Conservation (phyloP, 2,888 invertebrate species). For the Leptothorax acervorum region DNA sequence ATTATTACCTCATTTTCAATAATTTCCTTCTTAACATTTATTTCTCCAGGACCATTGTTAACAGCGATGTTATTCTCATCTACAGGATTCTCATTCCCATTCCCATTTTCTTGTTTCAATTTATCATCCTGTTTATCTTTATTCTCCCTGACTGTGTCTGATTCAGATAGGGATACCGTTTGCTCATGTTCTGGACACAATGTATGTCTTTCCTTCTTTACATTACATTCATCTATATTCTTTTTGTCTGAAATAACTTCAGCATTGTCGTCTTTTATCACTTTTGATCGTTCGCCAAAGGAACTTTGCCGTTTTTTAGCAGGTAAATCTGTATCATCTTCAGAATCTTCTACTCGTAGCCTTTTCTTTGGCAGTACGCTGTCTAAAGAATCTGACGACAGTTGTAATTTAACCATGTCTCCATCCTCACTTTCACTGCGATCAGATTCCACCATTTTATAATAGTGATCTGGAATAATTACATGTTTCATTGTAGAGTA, state of each 20-base stretch:
- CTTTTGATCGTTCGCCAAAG: conserved; percentile 36
- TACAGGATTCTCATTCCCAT: not conserved
- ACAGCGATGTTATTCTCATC: not conserved
- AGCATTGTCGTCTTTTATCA: conserved; percentile 42
- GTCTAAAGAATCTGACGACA: conserved; percentile 49
- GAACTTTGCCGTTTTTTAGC: conserved; percentile 65
- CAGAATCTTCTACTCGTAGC: conserved; percentile 68
- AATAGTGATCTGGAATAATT: conserved; percentile 41
- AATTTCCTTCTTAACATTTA: conserved; percentile 7
- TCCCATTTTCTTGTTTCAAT: not conserved
- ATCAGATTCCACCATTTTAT: conserved; percentile 79
- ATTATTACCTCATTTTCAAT: not conserved
- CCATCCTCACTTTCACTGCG: conserved; percentile 72
- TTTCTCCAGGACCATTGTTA: not conserved
- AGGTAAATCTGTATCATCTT: conserved; percentile 68
- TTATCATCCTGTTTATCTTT: not conserved
- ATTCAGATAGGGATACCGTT: conserved; percentile 18
- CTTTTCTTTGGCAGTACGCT: conserved; percentile 67
- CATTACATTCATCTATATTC: conserved; percentile 47
- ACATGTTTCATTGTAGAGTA: not conserved
- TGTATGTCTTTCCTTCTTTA: conserved; percentile 42
- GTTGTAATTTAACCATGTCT: conserved; percentile 58
- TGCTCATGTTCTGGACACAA: conserved; percentile 34
- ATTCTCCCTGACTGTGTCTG: not conserved
- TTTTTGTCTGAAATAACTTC: conserved; percentile 54